A percentile compares a stretch with the other conserved stretches of the same genome.
Conservation (phyloP, 2,797 vertebrate species). For the Semotilus atromaculatus region DNA sequence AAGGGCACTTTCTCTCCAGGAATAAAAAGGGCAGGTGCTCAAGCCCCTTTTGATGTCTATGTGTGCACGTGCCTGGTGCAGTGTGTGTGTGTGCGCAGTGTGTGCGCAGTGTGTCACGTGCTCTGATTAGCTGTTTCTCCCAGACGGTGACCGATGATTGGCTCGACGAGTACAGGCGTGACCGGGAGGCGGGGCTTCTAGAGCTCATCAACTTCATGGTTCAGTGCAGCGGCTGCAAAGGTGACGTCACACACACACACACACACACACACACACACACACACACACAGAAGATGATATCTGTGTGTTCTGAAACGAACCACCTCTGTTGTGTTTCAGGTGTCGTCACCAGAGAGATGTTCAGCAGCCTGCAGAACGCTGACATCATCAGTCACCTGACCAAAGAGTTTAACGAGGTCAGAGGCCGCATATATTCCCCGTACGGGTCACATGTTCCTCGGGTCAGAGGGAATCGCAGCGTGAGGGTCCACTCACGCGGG, state of each 20-base stretch:
- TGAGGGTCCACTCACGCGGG: too few relatives aligned
- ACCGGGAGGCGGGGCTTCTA: conserved; percentile 78
- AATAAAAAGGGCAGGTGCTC: too few relatives aligned
- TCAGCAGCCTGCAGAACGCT: conserved; percentile 82
- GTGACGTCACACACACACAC: conserved; percentile 63
- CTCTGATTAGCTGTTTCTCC: conserved; percentile 62
- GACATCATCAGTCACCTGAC: conserved; percentile 88
- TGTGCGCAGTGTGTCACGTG: too few relatives aligned
- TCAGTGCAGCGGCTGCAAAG: conserved; percentile 88
- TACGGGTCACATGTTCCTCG: too few relatives aligned
- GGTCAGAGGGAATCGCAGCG: too few relatives aligned
- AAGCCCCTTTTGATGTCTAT: too few relatives aligned
- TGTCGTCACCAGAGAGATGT: conserved; percentile 83
- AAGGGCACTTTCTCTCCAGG: too few relatives aligned
- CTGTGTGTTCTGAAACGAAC: not conserved
- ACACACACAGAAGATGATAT: too few relatives aligned
- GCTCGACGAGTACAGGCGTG: conserved; percentile 87
- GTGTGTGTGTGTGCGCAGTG: too few relatives aligned
- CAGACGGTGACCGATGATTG: conserved; percentile 90
- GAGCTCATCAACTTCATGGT: conserved; percentile 90
- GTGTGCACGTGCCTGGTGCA: too few relatives aligned
- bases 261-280: too few relatives aligned
- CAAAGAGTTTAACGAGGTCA: conserved; percentile 87
- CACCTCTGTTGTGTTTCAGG: conserved; percentile 68
- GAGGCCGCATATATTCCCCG: not conserved